These are phyloP conservation scores for Catharus fuscescens DNA, from an alignment of 2,113 vertebrate genomes.

Conservation along the genomic window DNA sequence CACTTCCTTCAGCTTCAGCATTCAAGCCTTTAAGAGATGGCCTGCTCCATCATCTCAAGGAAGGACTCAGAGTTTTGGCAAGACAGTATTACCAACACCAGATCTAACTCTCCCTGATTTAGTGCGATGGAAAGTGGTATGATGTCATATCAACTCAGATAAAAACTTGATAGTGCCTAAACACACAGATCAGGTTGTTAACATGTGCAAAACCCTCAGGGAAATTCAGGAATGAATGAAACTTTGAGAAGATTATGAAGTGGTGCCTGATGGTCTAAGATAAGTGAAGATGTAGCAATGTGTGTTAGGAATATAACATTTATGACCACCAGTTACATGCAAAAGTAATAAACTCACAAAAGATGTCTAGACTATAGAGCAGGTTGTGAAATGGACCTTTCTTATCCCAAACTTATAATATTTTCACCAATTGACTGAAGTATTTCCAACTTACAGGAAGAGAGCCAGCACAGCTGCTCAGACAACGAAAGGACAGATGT, in stretches of 20 bases:
- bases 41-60: not conserved
- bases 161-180: not conserved
- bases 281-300: not conserved
- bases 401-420: not conserved
- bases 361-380: not conserved
- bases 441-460: constrained; percentile 8
- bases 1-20: not conserved
- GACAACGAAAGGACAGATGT: constrained; percentile 9
- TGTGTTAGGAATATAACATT: not conserved
- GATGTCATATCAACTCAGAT: not conserved
- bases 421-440: constrained; percentile 12
- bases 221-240: not conserved
- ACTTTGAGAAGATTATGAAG: not conserved
- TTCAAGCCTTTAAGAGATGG: not conserved
- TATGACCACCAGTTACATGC: not conserved
- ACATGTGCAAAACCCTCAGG: not conserved
- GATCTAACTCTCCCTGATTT: not conserved
- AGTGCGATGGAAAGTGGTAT: not conserved
- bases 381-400: constrained; percentile 2
- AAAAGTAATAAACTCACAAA: not conserved
- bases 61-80: not conserved
- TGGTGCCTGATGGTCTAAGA: not conserved
- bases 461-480: constrained; percentile 34
- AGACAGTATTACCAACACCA: not conserved
- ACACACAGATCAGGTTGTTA: not conserved